phyloP scores from a whole-genome alignment of 1,140 invertebrate species.

The Magallana ariakensis region DNA sequence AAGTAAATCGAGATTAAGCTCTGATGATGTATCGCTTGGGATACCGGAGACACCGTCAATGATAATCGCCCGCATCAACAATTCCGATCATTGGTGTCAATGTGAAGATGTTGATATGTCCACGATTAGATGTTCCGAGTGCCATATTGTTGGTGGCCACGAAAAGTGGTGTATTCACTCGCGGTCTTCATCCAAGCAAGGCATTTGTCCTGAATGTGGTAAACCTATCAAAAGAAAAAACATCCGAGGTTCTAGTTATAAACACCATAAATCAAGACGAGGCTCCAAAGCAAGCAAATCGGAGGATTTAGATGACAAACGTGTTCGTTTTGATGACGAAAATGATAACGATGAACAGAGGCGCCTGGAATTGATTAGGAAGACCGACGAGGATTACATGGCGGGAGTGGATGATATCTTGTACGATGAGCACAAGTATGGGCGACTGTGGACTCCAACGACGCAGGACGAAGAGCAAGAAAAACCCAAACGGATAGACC shows the following conservation, averaged over 20 bases:
- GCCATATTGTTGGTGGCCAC: constrained; percentile 45
- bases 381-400: constrained; percentile 38
- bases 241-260: not conserved
- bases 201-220: constrained; percentile 49
- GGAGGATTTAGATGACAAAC: constrained; percentile 17
- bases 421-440: constrained; percentile 16
- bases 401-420: constrained; percentile 17
- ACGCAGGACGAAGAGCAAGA: not conserved
- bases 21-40: not conserved
- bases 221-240: constrained; percentile 50
- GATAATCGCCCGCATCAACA: constrained; percentile 30
- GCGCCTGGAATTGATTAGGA: not conserved
- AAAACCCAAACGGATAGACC: constrained; percentile 22
- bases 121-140: constrained; percentile 45
- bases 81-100: constrained; percentile 39
- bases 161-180: constrained; percentile 54
- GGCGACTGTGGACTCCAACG: constrained; percentile 16
- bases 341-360: not conserved
- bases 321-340: constrained; percentile 48
- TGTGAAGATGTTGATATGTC: constrained; percentile 48
- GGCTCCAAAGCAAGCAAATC: constrained; percentile 16
- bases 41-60: constrained; percentile 30
- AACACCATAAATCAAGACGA: constrained; percentile 9
- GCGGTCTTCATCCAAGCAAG: constrained; percentile 38
- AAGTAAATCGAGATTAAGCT: constrained; percentile 27